These are phyloP conservation scores for Cabera pusaria DNA, from an alignment of 2,888 invertebrate species.

Conservation along the genomic window DNA sequence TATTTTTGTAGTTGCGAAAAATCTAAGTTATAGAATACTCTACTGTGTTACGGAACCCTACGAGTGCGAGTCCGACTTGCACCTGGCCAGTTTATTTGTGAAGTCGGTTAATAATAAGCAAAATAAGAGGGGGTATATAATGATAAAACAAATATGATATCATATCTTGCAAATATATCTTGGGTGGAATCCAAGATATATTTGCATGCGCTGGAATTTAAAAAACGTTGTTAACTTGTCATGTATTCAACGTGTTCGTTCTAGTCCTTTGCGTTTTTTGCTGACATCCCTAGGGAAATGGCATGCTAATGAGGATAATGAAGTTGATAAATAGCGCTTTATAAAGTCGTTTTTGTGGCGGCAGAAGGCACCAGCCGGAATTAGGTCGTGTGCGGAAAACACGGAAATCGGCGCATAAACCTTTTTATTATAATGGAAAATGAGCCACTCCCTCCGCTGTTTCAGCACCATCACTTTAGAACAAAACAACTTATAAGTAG, in stretches of 20 bases:
- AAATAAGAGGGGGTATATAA: too few relatives aligned
- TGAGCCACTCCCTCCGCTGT: slow-evolving; percentile 9
- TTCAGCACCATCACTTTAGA: background rate
- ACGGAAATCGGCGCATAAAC: slow-evolving; percentile 20
- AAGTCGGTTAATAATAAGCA: too few relatives aligned
- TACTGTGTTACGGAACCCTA: too few relatives aligned
- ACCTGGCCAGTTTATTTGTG: too few relatives aligned
- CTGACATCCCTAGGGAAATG: slow-evolving; percentile 14
- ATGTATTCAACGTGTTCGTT: background rate
- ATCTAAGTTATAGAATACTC: too few relatives aligned
- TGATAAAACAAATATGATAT: too few relatives aligned
- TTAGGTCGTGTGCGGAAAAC: slow-evolving; percentile 32
- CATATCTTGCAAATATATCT: too few relatives aligned
- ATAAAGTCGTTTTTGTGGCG: slow-evolving; percentile 23
- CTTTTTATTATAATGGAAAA: slow-evolving; percentile 13
- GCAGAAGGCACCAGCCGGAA: slow-evolving; percentile 24
- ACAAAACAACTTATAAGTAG: slow-evolving; percentile 2
- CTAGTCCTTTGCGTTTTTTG: slow-evolving; percentile 1
- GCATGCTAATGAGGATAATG: slow-evolving; percentile 33
- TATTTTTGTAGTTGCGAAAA: too few relatives aligned
- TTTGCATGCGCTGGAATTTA: too few relatives aligned
- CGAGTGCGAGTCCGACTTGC: too few relatives aligned
- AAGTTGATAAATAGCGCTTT: slow-evolving; percentile 25
- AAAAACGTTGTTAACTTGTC: background rate
- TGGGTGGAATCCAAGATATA: too few relatives aligned